Percentiles rank a stretch among this genome's conserved stretches.
These are phyloP conservation scores for Bibio marci DNA, from an alignment of 2,888 invertebrate genomes.

Conservation along the genomic window DNA sequence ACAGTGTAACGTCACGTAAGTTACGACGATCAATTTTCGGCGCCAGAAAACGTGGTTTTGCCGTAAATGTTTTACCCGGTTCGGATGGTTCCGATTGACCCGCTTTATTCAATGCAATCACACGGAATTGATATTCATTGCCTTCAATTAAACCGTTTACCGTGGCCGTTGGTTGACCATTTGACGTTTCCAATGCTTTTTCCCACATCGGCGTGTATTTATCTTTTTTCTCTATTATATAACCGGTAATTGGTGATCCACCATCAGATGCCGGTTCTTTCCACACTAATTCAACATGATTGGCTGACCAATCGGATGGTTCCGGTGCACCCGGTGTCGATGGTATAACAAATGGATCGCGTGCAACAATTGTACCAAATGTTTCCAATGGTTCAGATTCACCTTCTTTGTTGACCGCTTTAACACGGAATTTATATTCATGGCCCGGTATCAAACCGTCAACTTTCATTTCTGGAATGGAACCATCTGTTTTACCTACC, in stretches of 20 bases:
- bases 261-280: constrained; percentile 77
- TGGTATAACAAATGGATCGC: constrained; percentile 86
- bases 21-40: constrained; percentile 92
- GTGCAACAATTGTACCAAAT: constrained; percentile 75
- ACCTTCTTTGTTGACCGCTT: constrained; percentile 87
- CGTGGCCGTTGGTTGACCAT: constrained; percentile 53
- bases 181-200: constrained; percentile 70
- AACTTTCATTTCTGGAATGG: constrained; percentile 70
- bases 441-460: constrained; percentile 81
- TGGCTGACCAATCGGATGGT: constrained; percentile 82
- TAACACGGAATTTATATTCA: constrained; percentile 89
- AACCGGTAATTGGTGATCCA: constrained; percentile 85
- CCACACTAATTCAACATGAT: constrained; percentile 85
- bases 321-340: constrained; percentile 81
- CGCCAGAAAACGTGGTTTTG: constrained; percentile 76
- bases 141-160: constrained; percentile 88
- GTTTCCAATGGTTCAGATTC: constrained; percentile 94
- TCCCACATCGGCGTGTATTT: constrained; percentile 88
- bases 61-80: constrained; percentile 66
- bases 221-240: constrained; percentile 84
- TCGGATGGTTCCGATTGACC: constrained; percentile 88
- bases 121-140: constrained; percentile 92
- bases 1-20: constrained; percentile 74
- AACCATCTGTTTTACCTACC: constrained; percentile 61
- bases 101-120: constrained; percentile 88